These are phyloP conservation scores for Drosophila neoperkinsi DNA, from an alignment of 2,888 invertebrate genomes.

Conservation along the genomic window DNA sequence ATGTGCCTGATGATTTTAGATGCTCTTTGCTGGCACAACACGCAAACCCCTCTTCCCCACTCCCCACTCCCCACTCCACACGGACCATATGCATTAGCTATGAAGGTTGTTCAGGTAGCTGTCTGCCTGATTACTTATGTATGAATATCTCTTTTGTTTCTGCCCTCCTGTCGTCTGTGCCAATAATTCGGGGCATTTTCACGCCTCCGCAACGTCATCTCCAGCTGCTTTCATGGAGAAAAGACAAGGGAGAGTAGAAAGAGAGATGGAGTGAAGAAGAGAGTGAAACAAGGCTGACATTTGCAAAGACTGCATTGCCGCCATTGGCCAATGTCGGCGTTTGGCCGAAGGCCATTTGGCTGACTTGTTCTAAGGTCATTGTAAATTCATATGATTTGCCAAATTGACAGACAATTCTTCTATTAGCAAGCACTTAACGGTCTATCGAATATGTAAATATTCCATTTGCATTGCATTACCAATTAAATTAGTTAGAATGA, in stretches of 20 bases:
- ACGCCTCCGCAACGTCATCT: slow-evolving; percentile 13
- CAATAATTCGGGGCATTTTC: slow-evolving; percentile 27
- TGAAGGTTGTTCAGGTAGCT: slow-evolving; percentile 33
- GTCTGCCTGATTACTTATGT: slow-evolving; percentile 10
- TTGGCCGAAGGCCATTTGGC: slow-evolving; percentile 32
- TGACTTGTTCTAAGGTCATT: slow-evolving; percentile 19
- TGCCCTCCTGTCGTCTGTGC: slow-evolving; percentile 3
- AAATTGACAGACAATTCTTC: not conserved
- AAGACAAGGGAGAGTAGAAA: not conserved
- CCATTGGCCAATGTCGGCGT: slow-evolving; percentile 17
- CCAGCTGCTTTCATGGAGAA: slow-evolving; percentile 10
- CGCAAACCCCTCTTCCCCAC: not conserved
- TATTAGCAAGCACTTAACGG: slow-evolving; percentile 24
- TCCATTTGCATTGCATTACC: slow-evolving; percentile 4
- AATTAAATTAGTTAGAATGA: not conserved
- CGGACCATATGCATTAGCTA: not conserved
- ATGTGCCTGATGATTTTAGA: slow-evolving; percentile 63
- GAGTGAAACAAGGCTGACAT: slow-evolving; percentile 23
- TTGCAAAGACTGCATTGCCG: slow-evolving; percentile 14
- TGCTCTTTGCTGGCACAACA: slow-evolving; percentile 57
- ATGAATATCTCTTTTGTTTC: not conserved
- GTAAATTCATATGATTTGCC: slow-evolving; percentile 24
- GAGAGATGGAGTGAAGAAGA: not conserved
- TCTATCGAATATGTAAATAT: not conserved
- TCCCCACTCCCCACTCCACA: not conserved